Base-by-base conservation (phyloP, 2,888 invertebrate genomes). In the Tridacna gigas region DNA sequence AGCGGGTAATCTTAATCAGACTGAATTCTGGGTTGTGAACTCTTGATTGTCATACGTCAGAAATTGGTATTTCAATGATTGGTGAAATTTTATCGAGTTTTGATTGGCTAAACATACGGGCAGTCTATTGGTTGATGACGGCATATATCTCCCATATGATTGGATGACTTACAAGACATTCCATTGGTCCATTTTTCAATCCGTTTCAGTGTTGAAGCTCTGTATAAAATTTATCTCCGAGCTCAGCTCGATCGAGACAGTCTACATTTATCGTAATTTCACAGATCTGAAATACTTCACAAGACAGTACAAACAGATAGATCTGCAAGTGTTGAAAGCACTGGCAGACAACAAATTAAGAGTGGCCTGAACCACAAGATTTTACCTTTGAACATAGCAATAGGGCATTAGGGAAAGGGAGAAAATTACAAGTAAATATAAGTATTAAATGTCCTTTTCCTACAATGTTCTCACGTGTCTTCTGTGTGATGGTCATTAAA, bases 81-180 rank as follows among this genome's bases (percentile, higher is more conserved):
- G 86, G 88, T 69, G 76, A 45, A 48, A 48, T 65, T n/a, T 25
- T 37, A 71, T 48, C 65, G 5, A 66, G 4, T 22, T 73, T 51
- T 79, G 48, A 89, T 91, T 90, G 90, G 89, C 69, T 61, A 69
- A 61, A 61, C 56, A 67, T 76, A 3, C 1, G 9, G 15, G 13
- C 0, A n/a, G 79, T 67, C 77, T 67, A 90, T 91, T 90, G 89
- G 90, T 71, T 56, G 47, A 69, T 48, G 26, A 56, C 45, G 15
- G 0, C 13, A 9, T 13, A 22, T 11, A 18, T 7, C 20, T 37
- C 1, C 20, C 20, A 13, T 13, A 69, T 75, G 75, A 84, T 84
- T 86, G 84, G 86, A 25, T 25, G 20, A 69, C 51, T 51, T 60
- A 25, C 0, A 11, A n/a, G 13, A 28, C 0, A 13, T 28, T 73